Base-by-base conservation (phyloP, 2,113 vertebrate species). In the Neofelis nebulosa region DNA sequence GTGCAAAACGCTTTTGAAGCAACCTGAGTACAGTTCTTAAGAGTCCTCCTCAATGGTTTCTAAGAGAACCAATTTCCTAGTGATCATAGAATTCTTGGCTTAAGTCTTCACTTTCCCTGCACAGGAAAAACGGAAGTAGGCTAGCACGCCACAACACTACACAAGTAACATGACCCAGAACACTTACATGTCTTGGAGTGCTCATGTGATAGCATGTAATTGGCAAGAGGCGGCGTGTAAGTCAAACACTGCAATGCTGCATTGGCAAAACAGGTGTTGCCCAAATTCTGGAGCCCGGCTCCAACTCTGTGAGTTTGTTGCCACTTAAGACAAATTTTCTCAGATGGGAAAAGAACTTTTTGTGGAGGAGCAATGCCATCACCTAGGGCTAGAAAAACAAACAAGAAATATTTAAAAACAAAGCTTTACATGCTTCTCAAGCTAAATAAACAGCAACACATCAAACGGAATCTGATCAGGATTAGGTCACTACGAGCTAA, bases 201-300 rank as follows among this genome's bases (percentile, higher is more conserved):
- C 92, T 99, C 99, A 13, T 99, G 99, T 12, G 99, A 99, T 65
- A 99, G 98, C 99, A 99, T 99, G 98, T 99, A 99, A 97, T 99
- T 99, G 96, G 99, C 99, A 4, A 99, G 99, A 14, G 99, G 99
- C 7, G 99, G 99, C 0, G 99, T 99, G 97, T 99, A 99, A 4
- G 99, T 99, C 93, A 99, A 98, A 98, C 99, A 99, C 82, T 99
- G 99, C n/a, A 99, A 97, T 16, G 99, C 99, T 12, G 99, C 99
- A 98, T 99, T 99, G 79, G 99, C 99, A 97, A 99, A 99, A 97
- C 99, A 99, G 0, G 99, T 99, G 97, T 99, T 99, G 98, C 99
- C 99, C 63, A 99, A 98, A 92, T 99, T 99, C 96, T 99, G 99
- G 96, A 99, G 99, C n/a, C 99, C 99, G 55, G 99, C 99, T 98